Evolutionary conservation across 2,888 invertebrate genomes (phyloP).

Genomic region (Synergus itoensis): DNA sequence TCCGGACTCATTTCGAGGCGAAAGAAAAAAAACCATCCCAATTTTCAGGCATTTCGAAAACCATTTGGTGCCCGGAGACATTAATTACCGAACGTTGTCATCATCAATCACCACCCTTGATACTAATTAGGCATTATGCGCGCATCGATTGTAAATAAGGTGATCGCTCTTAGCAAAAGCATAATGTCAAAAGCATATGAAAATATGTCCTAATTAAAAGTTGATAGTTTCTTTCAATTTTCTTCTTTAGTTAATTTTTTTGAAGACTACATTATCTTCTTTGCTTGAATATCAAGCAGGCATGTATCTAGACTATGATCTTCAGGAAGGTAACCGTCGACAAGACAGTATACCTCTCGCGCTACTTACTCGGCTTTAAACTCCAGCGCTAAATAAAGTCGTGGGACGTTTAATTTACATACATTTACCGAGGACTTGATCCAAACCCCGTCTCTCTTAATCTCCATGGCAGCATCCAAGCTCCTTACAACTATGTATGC

Average conservation of each 20-base stretch:
- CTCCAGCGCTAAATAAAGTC: slow-evolving; percentile 67
- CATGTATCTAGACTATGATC: slow-evolving; percentile 7
- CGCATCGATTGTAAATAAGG: slow-evolving; percentile 5
- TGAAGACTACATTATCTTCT: not conserved
- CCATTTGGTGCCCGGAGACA: slow-evolving; percentile 53
- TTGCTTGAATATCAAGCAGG: not conserved
- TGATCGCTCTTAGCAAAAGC: not conserved
- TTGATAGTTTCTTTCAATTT: not conserved
- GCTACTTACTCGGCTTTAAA: slow-evolving; percentile 54
- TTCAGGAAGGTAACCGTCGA: slow-evolving; percentile 20
- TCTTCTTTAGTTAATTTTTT: not conserved
- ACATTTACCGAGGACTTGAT: slow-evolving; percentile 56
- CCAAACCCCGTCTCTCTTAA: slow-evolving; percentile 19
- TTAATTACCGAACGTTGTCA: slow-evolving; percentile 58
- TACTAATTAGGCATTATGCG: slow-evolving; percentile 9
- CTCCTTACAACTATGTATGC: slow-evolving; percentile 26
- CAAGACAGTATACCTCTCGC: slow-evolving; percentile 5
- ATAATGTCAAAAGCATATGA: not conserved
- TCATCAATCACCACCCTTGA: not conserved
- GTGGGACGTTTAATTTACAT: slow-evolving; percentile 68
- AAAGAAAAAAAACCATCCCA: slow-evolving; percentile 61
- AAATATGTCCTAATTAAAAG: not conserved
- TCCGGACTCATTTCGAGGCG: slow-evolving; percentile 64
- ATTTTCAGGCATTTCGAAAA: slow-evolving; percentile 49
- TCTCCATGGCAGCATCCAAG: slow-evolving; percentile 6